A percentile compares a stretch with the other conserved stretches of the same genome.
Evolutionary conservation across 2,888 invertebrate species (phyloP).

Genomic region (Watsonalla cultraria): DNA sequence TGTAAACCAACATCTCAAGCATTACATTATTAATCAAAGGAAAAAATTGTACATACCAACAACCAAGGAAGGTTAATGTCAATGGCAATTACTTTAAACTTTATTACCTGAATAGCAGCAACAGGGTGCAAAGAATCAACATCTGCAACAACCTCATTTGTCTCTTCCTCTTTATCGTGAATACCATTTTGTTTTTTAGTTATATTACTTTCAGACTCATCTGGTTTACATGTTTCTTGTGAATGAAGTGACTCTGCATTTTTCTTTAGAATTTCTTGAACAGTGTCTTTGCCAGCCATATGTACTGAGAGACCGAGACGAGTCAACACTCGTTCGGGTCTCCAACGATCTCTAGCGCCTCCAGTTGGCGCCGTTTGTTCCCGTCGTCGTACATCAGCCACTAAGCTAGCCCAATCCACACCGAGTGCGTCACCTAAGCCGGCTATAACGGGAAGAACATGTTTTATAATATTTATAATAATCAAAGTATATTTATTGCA

Average conservation of each 20-base stretch:
- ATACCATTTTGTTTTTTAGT: conserved; percentile 46
- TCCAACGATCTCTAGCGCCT: conserved; percentile 88
- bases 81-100: too few relatives aligned
- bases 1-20: conserved; percentile 52
- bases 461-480: neutral
- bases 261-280: conserved; percentile 56
- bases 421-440: conserved; percentile 94
- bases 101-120: conserved; percentile 70
- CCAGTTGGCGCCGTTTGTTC: conserved; percentile 71
- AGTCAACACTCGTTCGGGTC: conserved; percentile 87
- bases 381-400: conserved; percentile 84
- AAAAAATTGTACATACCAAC: too few relatives aligned
- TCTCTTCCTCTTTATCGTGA: conserved; percentile 31
- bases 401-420: conserved; percentile 96
- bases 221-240: conserved; percentile 29
- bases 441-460: conserved; percentile 33
- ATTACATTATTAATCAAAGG: too few relatives aligned
- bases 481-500: too few relatives aligned
- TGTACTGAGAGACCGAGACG: conserved; percentile 89
- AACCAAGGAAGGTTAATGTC: too few relatives aligned
- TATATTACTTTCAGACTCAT: conserved; percentile 32
- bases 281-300: conserved; percentile 82
- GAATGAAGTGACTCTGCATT: conserved; percentile 43
- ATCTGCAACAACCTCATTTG: conserved; percentile 37
- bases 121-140: conserved; percentile 69